Base-by-base conservation (phyloP, 2,888 invertebrate genomes). In the Orchestes rusci region DNA sequence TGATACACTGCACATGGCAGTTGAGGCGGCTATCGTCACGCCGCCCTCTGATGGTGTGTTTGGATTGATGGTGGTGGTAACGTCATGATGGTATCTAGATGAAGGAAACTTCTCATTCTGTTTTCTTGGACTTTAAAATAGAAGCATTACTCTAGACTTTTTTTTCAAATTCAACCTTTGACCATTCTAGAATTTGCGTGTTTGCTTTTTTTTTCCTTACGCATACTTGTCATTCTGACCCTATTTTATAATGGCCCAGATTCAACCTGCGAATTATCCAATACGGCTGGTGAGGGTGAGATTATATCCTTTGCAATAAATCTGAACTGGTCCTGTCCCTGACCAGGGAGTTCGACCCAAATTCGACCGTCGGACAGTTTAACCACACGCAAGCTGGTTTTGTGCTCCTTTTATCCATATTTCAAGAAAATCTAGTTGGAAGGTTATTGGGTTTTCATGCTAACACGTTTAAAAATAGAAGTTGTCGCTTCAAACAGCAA, bases 371-470 rank as follows among this genome's bases (percentile, higher is more conserved):
- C 35, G 39, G 44, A 35, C 43, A 33, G 20, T 39, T 18, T 23
- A 10, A 23, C 23, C 17, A 16, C 45, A 45, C 45, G 45, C 45
- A 35, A 45, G 38, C 16, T 30, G 12, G 34, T 33, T 13, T 20
- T 23, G 8, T 32, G 36, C 23, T 37, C 46, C 42, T 42, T 42
- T 42, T 38, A 41, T 42, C 42, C 19, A 34, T 39, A 39, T 31
- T 23, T 32, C 30, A 34, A 23, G 27, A 30, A 18, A 38, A 31
- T 42, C 32, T 38, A 46, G 17, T 23, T 42, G 15, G 36, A 48
- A 48, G 43, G 48, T 43, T 48, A 48, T 43, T 48, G 31, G 43
- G 48, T 48, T 48, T 47, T 48, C 43, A 40, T 43, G 43, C 36
- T 39, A 16, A 18, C n/a, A 36, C n/a, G 4, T 34, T 36, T 36